Base-by-base conservation (phyloP, 2,888 invertebrate genomes). In the Norana najaformis region DNA sequence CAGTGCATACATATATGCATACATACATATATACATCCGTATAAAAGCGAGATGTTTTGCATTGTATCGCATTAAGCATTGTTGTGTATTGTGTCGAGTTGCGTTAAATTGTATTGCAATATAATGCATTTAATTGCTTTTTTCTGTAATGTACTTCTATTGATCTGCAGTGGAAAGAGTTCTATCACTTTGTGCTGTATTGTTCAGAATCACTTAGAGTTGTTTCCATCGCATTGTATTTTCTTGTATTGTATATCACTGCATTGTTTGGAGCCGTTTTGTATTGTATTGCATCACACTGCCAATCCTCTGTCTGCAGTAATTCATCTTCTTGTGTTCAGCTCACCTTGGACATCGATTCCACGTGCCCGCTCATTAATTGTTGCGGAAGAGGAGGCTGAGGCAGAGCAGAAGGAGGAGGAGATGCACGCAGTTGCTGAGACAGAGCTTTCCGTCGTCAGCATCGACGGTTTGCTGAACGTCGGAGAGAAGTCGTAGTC, bases 401-500 rank as follows among this genome's bases (percentile, higher is more conserved):
- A 53, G 53, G 23, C 23, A 30, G 47, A 47, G 47, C 8, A 11
- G 47, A 18, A 11, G 47, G 23, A 23, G 23, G 53, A 69, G 69
- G 69, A 69, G 69, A 69, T 69, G 69, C 30, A 69, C 6, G 69
- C 69, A 13, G 69, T 30, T 16, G 85, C 85, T 18, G 85, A 11
- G 36, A 35, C 36, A 23, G 36, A 6, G 37, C 37, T 16, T 18
- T 85, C 83, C 35, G 14, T 20, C 36, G 83, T 34, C 83, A 83
- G 83, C 2, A 20, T 13, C 83, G 83, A 35, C 83, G 34, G 35
- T 83, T 36, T 83, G 18, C 83, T 83, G 34, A 36, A 83, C 83
- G 85, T 23, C 18, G 36, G 85, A 85, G 85, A 36, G 85, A 36
- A 36, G 85, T 85, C 85, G 85, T 85, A 36, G 36, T 85, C 36